Evolutionary conservation across 2,113 vertebrate species (phyloP).

Genomic region (Pardalotus punctatus): DNA sequence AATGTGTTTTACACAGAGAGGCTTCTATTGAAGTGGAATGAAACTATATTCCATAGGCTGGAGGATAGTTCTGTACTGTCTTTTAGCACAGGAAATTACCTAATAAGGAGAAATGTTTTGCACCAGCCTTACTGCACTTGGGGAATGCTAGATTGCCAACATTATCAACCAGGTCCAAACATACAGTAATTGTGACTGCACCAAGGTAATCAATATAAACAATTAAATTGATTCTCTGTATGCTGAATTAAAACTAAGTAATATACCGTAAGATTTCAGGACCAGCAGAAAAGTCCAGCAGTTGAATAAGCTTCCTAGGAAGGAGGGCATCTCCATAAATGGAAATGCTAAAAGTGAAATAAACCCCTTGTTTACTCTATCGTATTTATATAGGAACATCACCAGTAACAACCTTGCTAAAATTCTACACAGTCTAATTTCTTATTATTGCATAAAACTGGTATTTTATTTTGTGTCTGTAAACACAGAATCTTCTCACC

Average conservation of each 20-base stretch:
- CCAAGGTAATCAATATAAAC: not conserved
- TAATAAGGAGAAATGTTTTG: slow-evolving; percentile 22
- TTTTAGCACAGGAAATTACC: slow-evolving; percentile 36
- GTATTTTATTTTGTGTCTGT: not conserved
- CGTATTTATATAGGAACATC: not conserved
- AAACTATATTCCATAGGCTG: not conserved
- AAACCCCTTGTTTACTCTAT: not conserved
- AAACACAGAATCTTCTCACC: not conserved
- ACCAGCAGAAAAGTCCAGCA: not conserved
- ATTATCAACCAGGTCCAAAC: not conserved
- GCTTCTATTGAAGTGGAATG: not conserved
- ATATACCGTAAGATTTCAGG: not conserved
- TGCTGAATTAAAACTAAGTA: not conserved
- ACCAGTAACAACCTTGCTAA: not conserved
- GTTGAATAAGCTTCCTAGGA: not conserved
- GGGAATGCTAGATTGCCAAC: not conserved
- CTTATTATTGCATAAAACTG: not conserved
- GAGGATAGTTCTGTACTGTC: not conserved
- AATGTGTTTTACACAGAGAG: not conserved
- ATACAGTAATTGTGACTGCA: not conserved
- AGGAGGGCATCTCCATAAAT: not conserved
- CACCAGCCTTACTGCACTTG: not conserved
- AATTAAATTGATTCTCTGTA: not conserved
- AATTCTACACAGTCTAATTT: not conserved
- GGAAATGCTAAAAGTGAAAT: not conserved